These are phyloP conservation scores for Scolopax rusticola DNA, from an alignment of 2,797 vertebrate species.

Conservation along the genomic window DNA sequence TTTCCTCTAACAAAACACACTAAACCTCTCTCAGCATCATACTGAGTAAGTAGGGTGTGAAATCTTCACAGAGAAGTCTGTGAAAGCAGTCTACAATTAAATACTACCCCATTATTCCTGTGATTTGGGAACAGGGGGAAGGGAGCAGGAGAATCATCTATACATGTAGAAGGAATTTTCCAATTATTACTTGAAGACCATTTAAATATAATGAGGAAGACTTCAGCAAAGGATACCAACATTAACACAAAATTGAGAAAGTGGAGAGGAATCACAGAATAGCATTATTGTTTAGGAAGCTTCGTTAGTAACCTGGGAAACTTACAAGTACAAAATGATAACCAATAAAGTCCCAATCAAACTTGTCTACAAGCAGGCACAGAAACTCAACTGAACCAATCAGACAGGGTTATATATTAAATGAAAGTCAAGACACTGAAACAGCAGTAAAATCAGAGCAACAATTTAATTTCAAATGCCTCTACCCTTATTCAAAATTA, in stretches of 20 bases:
- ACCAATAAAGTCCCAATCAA: background rate
- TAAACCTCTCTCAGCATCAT: background rate
- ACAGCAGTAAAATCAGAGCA: background rate
- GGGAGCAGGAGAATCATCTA: background rate
- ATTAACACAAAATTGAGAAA: background rate
- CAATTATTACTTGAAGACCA: background rate
- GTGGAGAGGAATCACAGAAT: background rate
- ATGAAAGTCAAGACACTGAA: background rate
- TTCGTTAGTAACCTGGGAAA: background rate
- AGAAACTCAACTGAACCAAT: background rate
- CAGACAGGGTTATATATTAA: background rate
- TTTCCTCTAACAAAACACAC: background rate
- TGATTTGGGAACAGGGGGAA: background rate
- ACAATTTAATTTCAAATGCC: background rate
- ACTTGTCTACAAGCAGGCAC: background rate
- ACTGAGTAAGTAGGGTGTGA: background rate
- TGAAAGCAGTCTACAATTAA: background rate
- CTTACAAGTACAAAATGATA: background rate
- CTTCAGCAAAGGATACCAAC: background rate
- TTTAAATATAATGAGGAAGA: background rate
- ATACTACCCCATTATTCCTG: background rate
- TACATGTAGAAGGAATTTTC: background rate
- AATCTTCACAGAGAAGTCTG: background rate
- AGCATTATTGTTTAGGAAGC: background rate
- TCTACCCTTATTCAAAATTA: background rate